Conservation (phyloP, 2,113 vertebrate species). For the Dromiciops gliroides region DNA sequence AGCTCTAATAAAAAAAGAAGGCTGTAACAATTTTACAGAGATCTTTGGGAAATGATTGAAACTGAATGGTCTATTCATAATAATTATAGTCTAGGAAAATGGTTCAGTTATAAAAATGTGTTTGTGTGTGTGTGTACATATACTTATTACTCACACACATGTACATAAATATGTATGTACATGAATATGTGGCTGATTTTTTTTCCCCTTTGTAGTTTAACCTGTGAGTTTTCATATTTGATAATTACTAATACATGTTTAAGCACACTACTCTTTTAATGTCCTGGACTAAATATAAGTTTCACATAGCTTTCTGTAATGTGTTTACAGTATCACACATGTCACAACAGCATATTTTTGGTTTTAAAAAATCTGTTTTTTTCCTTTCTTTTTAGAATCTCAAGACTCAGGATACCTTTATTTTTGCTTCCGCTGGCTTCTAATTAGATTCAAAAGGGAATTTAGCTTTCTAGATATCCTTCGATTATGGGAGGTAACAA, state of each 20-base stretch:
- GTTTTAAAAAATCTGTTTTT: slow-evolving; percentile 44
- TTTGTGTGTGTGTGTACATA: neutral
- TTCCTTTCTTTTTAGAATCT: slow-evolving; percentile 87
- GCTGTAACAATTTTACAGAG: neutral
- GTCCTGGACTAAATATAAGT: slow-evolving; percentile 26
- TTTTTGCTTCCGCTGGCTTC: slow-evolving; percentile 98
- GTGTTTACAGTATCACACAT: slow-evolving; percentile 16
- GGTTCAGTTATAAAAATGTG: neutral
- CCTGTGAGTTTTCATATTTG: slow-evolving; percentile 37
- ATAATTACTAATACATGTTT: slow-evolving; percentile 29
- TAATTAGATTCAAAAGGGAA: slow-evolving; percentile 98
- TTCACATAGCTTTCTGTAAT: slow-evolving; percentile 38
- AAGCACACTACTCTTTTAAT: slow-evolving; percentile 18
- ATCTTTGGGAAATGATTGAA: neutral
- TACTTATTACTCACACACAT: neutral
- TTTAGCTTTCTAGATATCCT: slow-evolving; percentile 97
- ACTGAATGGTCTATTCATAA: neutral
- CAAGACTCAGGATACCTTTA: slow-evolving; percentile 98
- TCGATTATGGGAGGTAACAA: slow-evolving; percentile 97
- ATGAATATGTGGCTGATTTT: neutral
- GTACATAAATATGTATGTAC: neutral
- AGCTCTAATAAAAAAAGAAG: neutral
- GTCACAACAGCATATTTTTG: slow-evolving; percentile 30
- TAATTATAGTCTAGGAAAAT: slow-evolving; percentile 13
- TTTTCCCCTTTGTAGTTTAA: neutral